A percentile compares a stretch with the other conserved stretches of the same genome.
Conservation (phyloP, 2,888 invertebrate genomes). For the Rutpela maculata region DNA sequence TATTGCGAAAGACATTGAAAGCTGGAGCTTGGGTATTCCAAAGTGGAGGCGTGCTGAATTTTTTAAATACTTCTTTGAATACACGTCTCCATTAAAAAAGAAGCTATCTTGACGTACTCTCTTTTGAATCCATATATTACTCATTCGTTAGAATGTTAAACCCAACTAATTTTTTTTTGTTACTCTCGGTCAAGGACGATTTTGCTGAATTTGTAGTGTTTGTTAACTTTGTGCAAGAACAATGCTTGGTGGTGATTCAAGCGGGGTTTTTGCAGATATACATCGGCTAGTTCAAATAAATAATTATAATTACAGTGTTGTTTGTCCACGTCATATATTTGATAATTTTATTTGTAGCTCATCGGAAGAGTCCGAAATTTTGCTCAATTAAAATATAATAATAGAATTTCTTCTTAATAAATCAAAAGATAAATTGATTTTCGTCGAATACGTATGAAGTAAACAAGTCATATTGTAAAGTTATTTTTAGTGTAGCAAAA, state of each 20-base stretch:
- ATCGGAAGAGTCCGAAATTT: no score
- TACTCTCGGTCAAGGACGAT: background rate
- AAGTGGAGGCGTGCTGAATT: background rate
- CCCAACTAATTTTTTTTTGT: background rate
- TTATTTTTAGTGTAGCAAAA: background rate
- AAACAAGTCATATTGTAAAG: background rate
- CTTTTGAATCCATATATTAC: background rate
- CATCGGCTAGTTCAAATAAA: background rate
- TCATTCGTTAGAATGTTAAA: background rate
- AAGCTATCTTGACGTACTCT: background rate
- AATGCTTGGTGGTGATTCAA: background rate
- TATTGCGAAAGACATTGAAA: background rate
- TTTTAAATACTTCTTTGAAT: background rate
- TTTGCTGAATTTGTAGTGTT: background rate
- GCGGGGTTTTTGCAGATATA: background rate
- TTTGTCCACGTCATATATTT: background rate
- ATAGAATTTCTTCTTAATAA: constrained; percentile 2
- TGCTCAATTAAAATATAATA: background rate
- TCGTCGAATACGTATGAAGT: background rate
- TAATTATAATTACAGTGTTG: no score
- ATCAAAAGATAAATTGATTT: background rate
- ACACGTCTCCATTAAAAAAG: background rate
- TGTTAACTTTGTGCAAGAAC: background rate
- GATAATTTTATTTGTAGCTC: background rate
- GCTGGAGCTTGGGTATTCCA: background rate